Base-by-base conservation (phyloP, 2,797 vertebrate genomes). In the Enteromius argenteus region DNA sequence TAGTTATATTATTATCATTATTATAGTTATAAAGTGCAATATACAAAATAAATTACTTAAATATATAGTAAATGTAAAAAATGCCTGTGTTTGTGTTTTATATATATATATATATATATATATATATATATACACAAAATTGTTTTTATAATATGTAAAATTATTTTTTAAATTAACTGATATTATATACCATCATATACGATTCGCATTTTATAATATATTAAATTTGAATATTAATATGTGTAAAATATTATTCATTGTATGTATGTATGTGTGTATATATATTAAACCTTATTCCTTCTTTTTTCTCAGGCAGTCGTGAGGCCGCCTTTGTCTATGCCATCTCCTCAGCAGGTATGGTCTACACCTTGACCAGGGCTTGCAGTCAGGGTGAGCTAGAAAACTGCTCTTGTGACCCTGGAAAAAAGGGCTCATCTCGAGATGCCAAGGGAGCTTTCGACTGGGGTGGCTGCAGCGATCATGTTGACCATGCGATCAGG, bases 391-490 rank as follows among this genome's bases (percentile, higher is more conserved):
- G 98, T 46, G 97, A 98, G 86, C 92, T 99, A 91, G 96, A 97
- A 87, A 96, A 96, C 73, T 99, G 98, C 89, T 97, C 98, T 86
- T 99, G 98, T 8, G 97, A 99, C 80, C 97, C 97, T 19, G 94
- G 95, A 67, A 99, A 97, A 93, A 98, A 96, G 84, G 98, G 98
- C 14, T 93, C 94, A 0, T 96, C 95, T 23, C 95, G 87, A 87
- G 98, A 99, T 87, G 92, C 86, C 92, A 96, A 93, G 85, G 98
- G 98, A 75, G 87, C 91, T 30, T 99, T 99, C 19, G 93, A 96
- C 91, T 99, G 98, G 98, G 98, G 97, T 4, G 98, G 98, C 91
- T 99, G 98, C 94, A 99, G 98, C 0, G 98, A 99, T 89, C 97
- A 99, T 83, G 96, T 98, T 44, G 96, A 99, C 86, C 97, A 99